Evolutionary conservation across 2,113 vertebrate species (phyloP), one percentile per base, ranked within the genome.

Genomic region (Actinemys pallida): DNA sequence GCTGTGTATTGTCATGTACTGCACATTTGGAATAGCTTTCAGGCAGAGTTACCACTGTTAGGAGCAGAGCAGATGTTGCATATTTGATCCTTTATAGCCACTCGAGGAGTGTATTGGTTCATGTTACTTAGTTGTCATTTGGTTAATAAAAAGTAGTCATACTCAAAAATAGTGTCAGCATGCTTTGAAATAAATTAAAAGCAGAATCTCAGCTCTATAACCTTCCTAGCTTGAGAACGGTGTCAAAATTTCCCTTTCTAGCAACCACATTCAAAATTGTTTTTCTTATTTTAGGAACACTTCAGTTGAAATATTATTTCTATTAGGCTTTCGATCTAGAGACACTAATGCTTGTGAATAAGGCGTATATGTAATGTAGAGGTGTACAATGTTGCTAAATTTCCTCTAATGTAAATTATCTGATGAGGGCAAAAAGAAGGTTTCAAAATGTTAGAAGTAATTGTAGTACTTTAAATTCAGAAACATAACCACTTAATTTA

Each of bases 21-120:
- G 9, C 19, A 29, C 29, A 86, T 92, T 24, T 56, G 62, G 65
- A 65, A 31, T 57, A 54, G 25, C 88, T 94, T 96, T 90, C 49
- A 88, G 84, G 62, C 45, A 95, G 54, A 56, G 3, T 62, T 92
- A 82, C 20, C 6, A 6, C 14, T 69, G 54, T 86, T 90, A 84
- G 81, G 52, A 94, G 10, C 29, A 90, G 62, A 81, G 8, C 39
- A 91, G 11, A 56, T 93, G 62, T 83, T 84, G 29, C 95, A 24
- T 94, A 53, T 90, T 31, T 87, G n/a, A 87, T 85, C 84, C 20
- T 54, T 95, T 49, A 62, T 54, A 90, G 87, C 35, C 86, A 29
- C 50, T 94, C 6, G 22, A 0, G 1, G 24, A 69, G 54, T 3
- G 1, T 1, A 76, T 59, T 90, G 78, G 76, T 93, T 95, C 69